phyloP scores from a whole-genome alignment of 1,140 invertebrate species.

The Drosophila ogumai region DNA sequence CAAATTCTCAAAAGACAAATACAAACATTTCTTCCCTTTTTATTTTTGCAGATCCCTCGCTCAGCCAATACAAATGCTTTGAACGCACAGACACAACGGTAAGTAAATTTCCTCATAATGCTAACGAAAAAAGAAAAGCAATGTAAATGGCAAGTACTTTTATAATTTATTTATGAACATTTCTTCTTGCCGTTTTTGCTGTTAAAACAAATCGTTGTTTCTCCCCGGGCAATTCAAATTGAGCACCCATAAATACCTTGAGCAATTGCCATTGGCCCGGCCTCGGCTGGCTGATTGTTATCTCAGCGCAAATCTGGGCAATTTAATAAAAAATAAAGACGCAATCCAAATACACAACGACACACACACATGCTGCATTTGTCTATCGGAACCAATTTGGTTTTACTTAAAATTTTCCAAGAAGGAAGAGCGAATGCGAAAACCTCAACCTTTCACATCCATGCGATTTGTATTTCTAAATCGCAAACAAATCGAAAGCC shows the following conservation, averaged over 20 bases:
- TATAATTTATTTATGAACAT: slow-evolving; percentile 49
- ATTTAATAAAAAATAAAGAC: slow-evolving; percentile 71
- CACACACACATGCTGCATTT: slow-evolving; percentile 28
- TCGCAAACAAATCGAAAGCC: slow-evolving; percentile 61
- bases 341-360: slow-evolving; percentile 4
- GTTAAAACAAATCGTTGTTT: slow-evolving; percentile 24
- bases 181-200: neutral
- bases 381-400: slow-evolving; percentile 58
- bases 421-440: slow-evolving; percentile 12
- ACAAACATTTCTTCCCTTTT: neutral
- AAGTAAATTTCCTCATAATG: slow-evolving; percentile 1
- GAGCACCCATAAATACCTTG: slow-evolving; percentile 44
- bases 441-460: slow-evolving; percentile 26
- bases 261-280: slow-evolving; percentile 23
- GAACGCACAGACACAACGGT: neutral
- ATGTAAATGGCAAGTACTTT: slow-evolving; percentile 21
- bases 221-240: slow-evolving; percentile 18
- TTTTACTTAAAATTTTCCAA: slow-evolving; percentile 51
- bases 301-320: slow-evolving; percentile 65
- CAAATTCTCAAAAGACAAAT: neutral
- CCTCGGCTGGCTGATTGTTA: slow-evolving; percentile 40
- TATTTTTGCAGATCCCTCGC: slow-evolving; percentile 11
- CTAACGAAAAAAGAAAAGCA: neutral
- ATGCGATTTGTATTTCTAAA: slow-evolving; percentile 59
- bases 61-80: neutral